A percentile compares a stretch with the other conserved stretches of the same genome.
Evolutionary conservation across 1,140 invertebrate genomes (phyloP).

Genomic region (Mesaphorura yosii): DNA sequence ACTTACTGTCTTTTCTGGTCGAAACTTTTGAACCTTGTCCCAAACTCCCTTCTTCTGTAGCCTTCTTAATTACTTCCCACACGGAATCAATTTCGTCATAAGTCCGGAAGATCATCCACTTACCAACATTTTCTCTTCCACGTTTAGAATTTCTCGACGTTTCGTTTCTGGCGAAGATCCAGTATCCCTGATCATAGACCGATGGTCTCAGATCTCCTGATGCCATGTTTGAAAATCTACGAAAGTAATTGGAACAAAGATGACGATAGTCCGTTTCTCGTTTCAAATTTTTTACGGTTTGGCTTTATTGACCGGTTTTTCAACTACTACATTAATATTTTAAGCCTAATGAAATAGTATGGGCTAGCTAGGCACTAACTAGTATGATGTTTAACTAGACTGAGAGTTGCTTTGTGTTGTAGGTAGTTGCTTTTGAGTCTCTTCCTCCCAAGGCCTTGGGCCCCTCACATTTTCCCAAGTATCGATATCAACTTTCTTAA

Average conservation of each 20-base stretch:
- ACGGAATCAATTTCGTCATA: constrained; percentile 4
- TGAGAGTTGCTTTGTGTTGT: too few species aligned
- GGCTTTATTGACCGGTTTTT: too few species aligned
- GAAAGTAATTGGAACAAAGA: too few species aligned
- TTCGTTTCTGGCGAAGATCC: constrained; percentile 1
- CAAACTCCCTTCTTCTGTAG: constrained; percentile 11
- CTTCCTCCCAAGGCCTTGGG: constrained; percentile 67
- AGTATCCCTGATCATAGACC: not conserved
- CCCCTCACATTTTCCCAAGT: constrained; percentile 67
- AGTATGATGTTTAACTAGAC: too few species aligned
- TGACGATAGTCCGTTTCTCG: too few species aligned
- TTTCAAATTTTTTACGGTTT: too few species aligned
- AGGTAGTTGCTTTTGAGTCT: too few species aligned
- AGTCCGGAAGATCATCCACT: constrained; percentile 10
- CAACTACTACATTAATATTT: too few species aligned
- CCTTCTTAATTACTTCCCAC: constrained; percentile 6
- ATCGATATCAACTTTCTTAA: constrained; percentile 57
- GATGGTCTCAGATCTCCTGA: not conserved
- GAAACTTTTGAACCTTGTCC: constrained; percentile 4
- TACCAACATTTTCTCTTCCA: not conserved
- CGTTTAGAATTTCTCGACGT: not conserved
- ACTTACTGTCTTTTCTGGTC: constrained; percentile 6
- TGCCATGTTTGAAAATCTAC: too few species aligned
- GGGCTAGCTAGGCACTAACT: too few species aligned
- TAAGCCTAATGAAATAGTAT: too few species aligned